These are phyloP conservation scores for Euplexia lucipara DNA, from an alignment of 2,888 invertebrate species.

Conservation along the genomic window DNA sequence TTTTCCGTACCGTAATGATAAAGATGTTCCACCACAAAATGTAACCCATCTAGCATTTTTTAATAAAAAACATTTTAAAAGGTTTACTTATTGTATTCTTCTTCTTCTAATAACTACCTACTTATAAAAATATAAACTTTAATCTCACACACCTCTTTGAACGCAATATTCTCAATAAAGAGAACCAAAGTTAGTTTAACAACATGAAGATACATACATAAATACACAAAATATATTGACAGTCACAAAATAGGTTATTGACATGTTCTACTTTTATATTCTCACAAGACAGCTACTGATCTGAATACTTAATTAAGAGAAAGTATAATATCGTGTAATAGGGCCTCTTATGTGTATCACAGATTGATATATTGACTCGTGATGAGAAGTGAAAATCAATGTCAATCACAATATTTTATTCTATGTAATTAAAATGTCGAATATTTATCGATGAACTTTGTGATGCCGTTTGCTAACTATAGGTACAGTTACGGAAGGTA, in stretches of 20 bases:
- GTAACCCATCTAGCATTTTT: no score
- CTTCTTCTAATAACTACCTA: no score
- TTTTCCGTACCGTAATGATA: no score
- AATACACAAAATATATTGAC: no score
- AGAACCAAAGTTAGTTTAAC: no score
- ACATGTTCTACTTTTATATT: slow-evolving; percentile 35
- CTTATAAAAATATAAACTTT: no score
- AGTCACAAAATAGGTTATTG: slow-evolving; percentile 14
- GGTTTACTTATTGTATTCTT: no score
- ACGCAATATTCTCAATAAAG: no score
- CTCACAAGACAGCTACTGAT: slow-evolving; percentile 41
- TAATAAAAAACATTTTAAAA: no score
- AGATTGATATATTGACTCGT: slow-evolving; percentile 40
- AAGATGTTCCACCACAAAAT: no score
- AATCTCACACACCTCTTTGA: no score
- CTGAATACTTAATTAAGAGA: slow-evolving; percentile 57
- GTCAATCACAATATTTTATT: slow-evolving; percentile 47
- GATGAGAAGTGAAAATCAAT: slow-evolving; percentile 31
- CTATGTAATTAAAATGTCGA: slow-evolving; percentile 38
- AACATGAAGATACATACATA: no score
- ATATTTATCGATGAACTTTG: slow-evolving; percentile 37
- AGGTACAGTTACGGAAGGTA: background rate
- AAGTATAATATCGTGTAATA: slow-evolving; percentile 40
- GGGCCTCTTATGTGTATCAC: slow-evolving; percentile 28
- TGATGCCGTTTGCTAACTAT: background rate